Conservation (phyloP, 2,888 invertebrate genomes). For the Stegophylla sp. region DNA sequence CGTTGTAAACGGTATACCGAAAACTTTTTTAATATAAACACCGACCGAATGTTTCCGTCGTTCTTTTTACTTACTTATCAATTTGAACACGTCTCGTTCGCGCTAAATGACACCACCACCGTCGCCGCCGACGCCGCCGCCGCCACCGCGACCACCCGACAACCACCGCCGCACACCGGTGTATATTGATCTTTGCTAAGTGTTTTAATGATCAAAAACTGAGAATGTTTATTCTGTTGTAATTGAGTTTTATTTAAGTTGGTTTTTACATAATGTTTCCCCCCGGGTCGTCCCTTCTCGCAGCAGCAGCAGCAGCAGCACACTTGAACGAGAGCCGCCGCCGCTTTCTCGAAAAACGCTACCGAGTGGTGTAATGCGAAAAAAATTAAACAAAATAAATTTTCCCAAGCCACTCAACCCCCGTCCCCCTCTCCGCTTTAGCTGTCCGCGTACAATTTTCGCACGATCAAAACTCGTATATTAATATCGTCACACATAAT, state of each 20-base stretch:
- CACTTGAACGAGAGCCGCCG: background rate
- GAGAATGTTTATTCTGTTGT: constrained; percentile 39
- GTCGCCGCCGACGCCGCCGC: background rate
- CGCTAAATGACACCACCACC: constrained; percentile 19
- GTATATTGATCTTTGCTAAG: constrained; percentile 42
- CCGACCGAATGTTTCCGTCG: constrained; percentile 25
- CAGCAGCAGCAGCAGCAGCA: background rate
- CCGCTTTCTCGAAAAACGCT: constrained; percentile 10
- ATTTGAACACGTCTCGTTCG: constrained; percentile 44
- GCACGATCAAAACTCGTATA: too few species aligned
- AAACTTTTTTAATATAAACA: constrained; percentile 56
- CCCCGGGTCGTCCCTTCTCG: background rate
- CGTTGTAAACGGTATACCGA: constrained; percentile 37
- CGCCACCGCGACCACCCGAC: background rate
- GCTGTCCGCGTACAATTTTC: too few species aligned
- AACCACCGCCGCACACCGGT: background rate
- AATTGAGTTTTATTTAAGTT: constrained; percentile 55
- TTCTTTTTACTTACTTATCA: constrained; percentile 40
- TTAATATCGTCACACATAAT: too few species aligned
- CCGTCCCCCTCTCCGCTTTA: too few species aligned
- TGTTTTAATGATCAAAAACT: constrained; percentile 50
- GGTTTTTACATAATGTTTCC: constrained; percentile 23
- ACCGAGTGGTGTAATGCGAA: background rate
- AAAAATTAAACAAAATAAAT: background rate
- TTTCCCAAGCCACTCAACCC: background rate